These are phyloP conservation scores for Polypterus senegalus DNA, from an alignment of 2,113 vertebrate species.

Conservation along the genomic window DNA sequence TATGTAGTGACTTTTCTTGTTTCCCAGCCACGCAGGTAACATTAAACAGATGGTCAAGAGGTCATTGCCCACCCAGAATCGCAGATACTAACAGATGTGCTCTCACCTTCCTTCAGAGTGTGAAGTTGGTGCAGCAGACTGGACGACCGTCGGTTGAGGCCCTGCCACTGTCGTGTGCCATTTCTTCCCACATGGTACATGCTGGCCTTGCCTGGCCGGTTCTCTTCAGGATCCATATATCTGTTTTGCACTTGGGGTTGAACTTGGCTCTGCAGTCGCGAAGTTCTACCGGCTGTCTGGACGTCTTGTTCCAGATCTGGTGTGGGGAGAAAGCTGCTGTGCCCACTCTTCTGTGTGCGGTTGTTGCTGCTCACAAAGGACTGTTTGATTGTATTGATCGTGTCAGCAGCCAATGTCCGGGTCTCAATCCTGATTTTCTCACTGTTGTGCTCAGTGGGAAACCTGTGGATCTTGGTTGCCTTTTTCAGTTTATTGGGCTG, in stretches of 20 bases:
- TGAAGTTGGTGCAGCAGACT: constrained; percentile 34
- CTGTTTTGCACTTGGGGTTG: constrained; percentile 14
- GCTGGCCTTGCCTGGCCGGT: constrained; percentile 46
- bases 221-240: constrained; percentile 52
- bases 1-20: background rate
- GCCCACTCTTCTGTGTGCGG: constrained; percentile 30
- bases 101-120: constrained; percentile 45
- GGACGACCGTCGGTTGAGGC: constrained; percentile 49
- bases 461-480: constrained; percentile 38
- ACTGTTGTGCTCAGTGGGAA: constrained; percentile 43
- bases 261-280: constrained; percentile 23
- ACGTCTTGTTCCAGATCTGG: constrained; percentile 27
- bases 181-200: constrained; percentile 27
- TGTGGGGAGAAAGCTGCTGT: constrained; percentile 26
- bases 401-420: constrained; percentile 12
- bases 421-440: constrained; percentile 39
- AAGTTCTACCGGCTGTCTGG: constrained; percentile 39
- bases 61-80: no score
- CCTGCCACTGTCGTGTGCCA: constrained; percentile 38
- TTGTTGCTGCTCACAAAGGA: constrained; percentile 17
- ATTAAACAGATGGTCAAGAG: background rate
- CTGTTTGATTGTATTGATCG: constrained; percentile 32
- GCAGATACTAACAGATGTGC: background rate
- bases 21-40: background rate
- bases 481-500: constrained; percentile 50